A percentile compares a stretch with the other conserved stretches of the same genome.
Conservation (phyloP, 2,113 vertebrate genomes). For the Podocnemis expansa region DNA sequence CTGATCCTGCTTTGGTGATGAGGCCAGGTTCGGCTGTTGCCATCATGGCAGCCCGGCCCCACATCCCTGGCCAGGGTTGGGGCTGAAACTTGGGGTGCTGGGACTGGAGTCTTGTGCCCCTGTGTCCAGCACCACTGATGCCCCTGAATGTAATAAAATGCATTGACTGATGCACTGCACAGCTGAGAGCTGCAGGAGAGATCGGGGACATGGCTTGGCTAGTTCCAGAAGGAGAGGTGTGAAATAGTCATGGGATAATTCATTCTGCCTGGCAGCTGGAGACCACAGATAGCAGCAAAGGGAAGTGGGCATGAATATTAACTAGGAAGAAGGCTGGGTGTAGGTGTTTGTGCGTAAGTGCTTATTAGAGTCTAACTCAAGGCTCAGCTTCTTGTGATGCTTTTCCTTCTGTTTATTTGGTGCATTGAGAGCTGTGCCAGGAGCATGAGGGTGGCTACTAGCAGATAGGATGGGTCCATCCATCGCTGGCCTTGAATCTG, state of each 20-base stretch:
- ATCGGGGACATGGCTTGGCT: rapidly evolving
- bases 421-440: neutral
- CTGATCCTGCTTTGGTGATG: too few species aligned
- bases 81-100: too few species aligned
- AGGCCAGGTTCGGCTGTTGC: too few species aligned
- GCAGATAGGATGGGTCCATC: neutral
- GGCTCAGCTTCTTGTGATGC: neutral
- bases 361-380: neutral
- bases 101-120: too few species aligned
- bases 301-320: neutral
- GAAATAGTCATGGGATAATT: neutral
- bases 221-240: neutral
- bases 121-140: too few species aligned
- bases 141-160: neutral
- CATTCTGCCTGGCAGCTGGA: neutral
- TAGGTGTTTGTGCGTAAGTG: neutral
- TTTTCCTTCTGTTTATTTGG: neutral
- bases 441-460: neutral
- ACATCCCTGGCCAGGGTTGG: too few species aligned
- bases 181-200: rapidly evolving
- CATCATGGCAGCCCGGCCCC: too few species aligned
- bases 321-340: neutral
- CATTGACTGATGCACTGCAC: neutral
- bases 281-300: neutral
- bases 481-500: neutral